Percentiles rank a stretch among this genome's conserved stretches.
Conservation (phyloP, 2,888 invertebrate genomes). For the Noctuana brunneofusca region DNA sequence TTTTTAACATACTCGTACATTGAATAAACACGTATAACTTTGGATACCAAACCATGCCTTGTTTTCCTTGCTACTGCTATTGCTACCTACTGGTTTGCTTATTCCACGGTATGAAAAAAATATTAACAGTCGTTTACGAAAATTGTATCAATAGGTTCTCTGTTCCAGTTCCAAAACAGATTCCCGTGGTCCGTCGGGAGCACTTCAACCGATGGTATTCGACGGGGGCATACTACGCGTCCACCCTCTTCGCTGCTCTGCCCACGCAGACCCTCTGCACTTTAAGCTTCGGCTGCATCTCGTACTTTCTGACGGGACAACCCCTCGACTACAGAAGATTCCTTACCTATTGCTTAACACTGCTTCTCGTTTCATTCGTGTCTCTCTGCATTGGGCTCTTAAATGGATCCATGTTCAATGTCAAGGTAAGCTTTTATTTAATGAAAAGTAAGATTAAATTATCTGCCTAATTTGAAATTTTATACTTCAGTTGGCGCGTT, state of each 20-base stretch:
- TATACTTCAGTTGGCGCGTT: too few relatives aligned
- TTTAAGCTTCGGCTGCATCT: slow-evolving; percentile 88
- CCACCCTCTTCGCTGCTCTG: slow-evolving; percentile 90
- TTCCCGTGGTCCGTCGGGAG: slow-evolving; percentile 90
- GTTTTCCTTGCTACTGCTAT: too few relatives aligned
- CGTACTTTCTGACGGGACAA: slow-evolving; percentile 94
- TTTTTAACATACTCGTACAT: too few relatives aligned
- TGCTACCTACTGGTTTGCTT: too few relatives aligned
- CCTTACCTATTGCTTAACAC: slow-evolving; percentile 86
- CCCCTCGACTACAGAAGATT: slow-evolving; percentile 90
- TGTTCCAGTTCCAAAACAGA: slow-evolving; percentile 89
- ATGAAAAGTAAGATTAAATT: not conserved
- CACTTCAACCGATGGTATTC: slow-evolving; percentile 96
- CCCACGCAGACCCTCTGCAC: slow-evolving; percentile 92
- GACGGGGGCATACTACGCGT: slow-evolving; percentile 90
- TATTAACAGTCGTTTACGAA: too few relatives aligned
- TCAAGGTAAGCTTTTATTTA: slow-evolving; percentile 83
- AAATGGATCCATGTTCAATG: slow-evolving; percentile 90
- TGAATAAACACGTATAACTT: too few relatives aligned
- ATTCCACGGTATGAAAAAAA: too few relatives aligned
- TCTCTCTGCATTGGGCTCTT: slow-evolving; percentile 93
- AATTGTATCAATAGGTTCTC: not conserved
- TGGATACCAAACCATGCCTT: too few relatives aligned
- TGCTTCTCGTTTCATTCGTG: slow-evolving; percentile 90
- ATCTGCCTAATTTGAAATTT: not conserved